Evolutionary conservation across 2,888 invertebrate genomes (phyloP).

Genomic region (Diadegma fenestrale): DNA sequence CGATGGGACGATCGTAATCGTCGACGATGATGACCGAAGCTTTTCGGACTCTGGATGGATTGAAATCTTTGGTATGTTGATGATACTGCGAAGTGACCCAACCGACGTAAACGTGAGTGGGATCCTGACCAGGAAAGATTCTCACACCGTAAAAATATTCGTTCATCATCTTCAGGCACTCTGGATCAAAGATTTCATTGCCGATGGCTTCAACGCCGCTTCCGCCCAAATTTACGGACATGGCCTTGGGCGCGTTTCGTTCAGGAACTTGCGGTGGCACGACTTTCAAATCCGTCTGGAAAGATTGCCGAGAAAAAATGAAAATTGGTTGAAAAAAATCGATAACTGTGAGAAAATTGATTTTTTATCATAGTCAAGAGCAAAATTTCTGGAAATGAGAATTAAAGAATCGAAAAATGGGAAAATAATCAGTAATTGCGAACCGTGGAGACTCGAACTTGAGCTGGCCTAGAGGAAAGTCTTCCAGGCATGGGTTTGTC

Average conservation of each 20-base stretch:
- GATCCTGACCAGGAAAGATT: slow-evolving; percentile 98
- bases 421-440: slow-evolving; percentile 45
- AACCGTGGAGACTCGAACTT: slow-evolving; percentile 83
- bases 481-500: slow-evolving; percentile 75
- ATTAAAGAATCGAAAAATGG: neutral
- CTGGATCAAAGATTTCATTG: slow-evolving; percentile 94
- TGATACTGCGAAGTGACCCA: slow-evolving; percentile 99
- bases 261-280: slow-evolving; percentile 89
- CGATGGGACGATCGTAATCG: slow-evolving; percentile 91
- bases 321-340: slow-evolving; percentile 5
- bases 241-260: slow-evolving; percentile 89
- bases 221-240: slow-evolving; percentile 89
- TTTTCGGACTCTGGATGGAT: slow-evolving; percentile 93
- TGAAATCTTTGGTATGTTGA: slow-evolving; percentile 95
- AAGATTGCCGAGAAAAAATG: neutral
- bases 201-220: slow-evolving; percentile 92
- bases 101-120: slow-evolving; percentile 97
- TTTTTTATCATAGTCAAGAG: neutral
- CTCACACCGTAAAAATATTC: slow-evolving; percentile 97
- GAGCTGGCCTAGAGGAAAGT: slow-evolving; percentile 78
- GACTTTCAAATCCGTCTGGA: slow-evolving; percentile 88
- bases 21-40: slow-evolving; percentile 93
- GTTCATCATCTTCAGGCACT: slow-evolving; percentile 96
- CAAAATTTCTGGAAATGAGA: neutral
- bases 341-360: neutral